phyloP scores from a whole-genome alignment of 2,888 invertebrate genomes.

The Choristoneura rosaceana region DNA sequence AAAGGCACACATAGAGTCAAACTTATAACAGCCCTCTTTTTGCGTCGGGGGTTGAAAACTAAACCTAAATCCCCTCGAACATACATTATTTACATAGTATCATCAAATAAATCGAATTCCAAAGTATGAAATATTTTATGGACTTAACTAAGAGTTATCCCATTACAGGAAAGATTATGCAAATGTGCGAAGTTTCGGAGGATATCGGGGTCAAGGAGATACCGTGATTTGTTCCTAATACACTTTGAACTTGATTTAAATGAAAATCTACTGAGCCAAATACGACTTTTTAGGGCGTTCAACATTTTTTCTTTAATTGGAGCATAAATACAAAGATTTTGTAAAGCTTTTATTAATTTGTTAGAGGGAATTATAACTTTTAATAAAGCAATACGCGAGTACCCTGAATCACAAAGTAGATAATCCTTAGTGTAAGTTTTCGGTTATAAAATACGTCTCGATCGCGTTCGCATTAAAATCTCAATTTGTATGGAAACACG shows the following conservation, averaged over 20 bases:
- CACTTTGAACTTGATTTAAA: constrained; percentile 22
- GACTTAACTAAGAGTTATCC: constrained; percentile 26
- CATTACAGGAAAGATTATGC: constrained; percentile 25
- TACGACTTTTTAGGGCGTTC: neutral
- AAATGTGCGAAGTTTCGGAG: constrained; percentile 27
- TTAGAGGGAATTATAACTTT: too few species aligned
- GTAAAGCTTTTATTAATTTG: too few species aligned
- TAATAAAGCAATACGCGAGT: too few species aligned
- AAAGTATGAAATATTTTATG: constrained; percentile 32
- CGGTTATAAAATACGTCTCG: too few species aligned
- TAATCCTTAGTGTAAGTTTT: too few species aligned
- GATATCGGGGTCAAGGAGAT: constrained; percentile 29
- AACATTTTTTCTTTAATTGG: neutral
- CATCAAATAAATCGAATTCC: constrained; percentile 18
- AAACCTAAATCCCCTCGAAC: too few species aligned
- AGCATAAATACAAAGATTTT: neutral
- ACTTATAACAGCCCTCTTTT: too few species aligned
- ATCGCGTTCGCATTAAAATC: too few species aligned
- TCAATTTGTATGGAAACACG: too few species aligned
- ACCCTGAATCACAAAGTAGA: too few species aligned
- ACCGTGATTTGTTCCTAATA: constrained; percentile 33
- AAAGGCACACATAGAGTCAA: too few species aligned
- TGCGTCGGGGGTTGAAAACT: too few species aligned
- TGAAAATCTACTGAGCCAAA: constrained; percentile 12
- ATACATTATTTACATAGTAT: neutral